Evolutionary conservation across 2,888 invertebrate species (phyloP).

Genomic region (Schrankia costaestrigalis): DNA sequence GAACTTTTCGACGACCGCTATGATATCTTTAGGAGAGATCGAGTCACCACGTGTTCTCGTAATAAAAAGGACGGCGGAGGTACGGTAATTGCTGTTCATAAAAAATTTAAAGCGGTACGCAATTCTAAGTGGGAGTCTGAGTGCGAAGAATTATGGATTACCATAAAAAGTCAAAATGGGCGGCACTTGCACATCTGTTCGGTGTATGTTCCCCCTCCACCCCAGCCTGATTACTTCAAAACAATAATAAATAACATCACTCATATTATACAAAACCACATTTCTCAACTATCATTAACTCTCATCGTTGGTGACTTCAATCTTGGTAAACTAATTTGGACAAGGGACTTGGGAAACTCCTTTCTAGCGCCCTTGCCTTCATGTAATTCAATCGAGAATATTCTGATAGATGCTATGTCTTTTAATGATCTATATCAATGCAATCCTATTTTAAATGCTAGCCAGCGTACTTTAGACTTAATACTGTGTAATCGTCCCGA

Average conservation of each 20-base stretch:
- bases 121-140: not conserved
- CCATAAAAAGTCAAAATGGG: not conserved
- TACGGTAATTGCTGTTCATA: not conserved
- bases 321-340: not conserved
- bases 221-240: not conserved
- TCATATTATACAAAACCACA: not conserved
- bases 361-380: not conserved
- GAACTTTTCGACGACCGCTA: not conserved
- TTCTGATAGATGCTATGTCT: not conserved
- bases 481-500: not conserved
- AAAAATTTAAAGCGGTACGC: not conserved
- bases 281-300: not conserved
- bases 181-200: not conserved
- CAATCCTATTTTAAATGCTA: too few species aligned
- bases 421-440: not conserved
- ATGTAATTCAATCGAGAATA: not conserved
- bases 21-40: not conserved
- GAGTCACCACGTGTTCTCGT: not conserved
- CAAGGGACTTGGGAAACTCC: not conserved
- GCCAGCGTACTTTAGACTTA: not conserved
- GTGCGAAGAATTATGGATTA: not conserved
- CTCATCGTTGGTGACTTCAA: not conserved
- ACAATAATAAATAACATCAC: not conserved
- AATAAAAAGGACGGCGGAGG: not conserved
- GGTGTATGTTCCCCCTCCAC: not conserved